Base-by-base conservation (phyloP, 2,797 vertebrate genomes). In the Oophaga sylvatica region DNA sequence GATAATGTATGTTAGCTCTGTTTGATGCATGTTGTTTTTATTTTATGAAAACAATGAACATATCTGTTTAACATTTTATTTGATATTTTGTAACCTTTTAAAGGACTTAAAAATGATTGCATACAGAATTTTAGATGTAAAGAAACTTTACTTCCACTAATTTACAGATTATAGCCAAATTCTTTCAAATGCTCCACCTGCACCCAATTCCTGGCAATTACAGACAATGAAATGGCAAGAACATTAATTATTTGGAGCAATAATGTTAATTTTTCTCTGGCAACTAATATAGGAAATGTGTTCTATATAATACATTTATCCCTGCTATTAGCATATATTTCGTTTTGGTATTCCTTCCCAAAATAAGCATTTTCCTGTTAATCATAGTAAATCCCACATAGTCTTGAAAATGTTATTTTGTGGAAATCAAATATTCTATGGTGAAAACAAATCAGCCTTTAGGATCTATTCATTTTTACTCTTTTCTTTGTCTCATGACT, bases 171-270 rank as follows among this genome's bases (percentile, higher is more conserved):
- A 79, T 80, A 83, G 63, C 41, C 71, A 87, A 59, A 71, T 70
- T 71, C 31, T 62, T 78, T 78, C 71, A 81, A 65, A 78, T 26
- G 35, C 41, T 83, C 81, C 81, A 83, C 81, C 75, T 87, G 81
- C 87, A 83, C 31, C 48, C 81, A 78, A 87, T 87, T 87, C 83
- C 48, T 83, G 62, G 56, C 75, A 83, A 87, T 87, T 87, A 87
- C 78, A 82, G 63, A 29, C 87, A 78, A 71, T 83, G 73, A 78
- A 71, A 83, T 83, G 75, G 62, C 86, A 83, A 83, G 75, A 83
- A 63, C 75, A 83, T 70, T 87, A 78, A 87, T 87, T 87, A 87
- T 53, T 31, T 78, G 73, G 20, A 83, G 75, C 7, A 17, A 71
- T 83, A 83, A 79, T 77, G 81, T 78, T 70, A 83, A 31, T 53